These are phyloP conservation scores for Seira musarum DNA, from an alignment of 2,888 invertebrate species.

Conservation along the genomic window DNA sequence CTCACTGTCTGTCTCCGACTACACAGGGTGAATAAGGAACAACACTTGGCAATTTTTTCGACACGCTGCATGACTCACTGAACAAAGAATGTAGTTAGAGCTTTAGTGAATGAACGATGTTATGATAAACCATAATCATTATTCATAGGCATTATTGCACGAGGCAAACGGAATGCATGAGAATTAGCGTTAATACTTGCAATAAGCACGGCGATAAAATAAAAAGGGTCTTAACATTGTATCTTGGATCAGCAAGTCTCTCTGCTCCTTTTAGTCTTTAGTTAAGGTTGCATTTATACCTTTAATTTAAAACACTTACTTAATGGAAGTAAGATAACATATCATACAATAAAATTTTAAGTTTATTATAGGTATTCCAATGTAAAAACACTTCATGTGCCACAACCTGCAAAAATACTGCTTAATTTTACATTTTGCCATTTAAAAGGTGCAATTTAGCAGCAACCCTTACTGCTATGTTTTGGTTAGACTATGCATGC, in stretches of 20 bases:
- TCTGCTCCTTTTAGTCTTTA: neutral
- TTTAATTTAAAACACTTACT: neutral
- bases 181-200: neutral
- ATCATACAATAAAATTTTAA: too few species aligned
- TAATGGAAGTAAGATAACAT: neutral
- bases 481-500: too few species aligned
- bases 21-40: conserved; percentile 31
- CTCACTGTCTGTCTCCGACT: too few species aligned
- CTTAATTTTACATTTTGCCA: too few species aligned
- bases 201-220: neutral
- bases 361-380: too few species aligned
- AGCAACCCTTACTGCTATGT: too few species aligned
- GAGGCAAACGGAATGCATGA: neutral
- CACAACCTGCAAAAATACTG: too few species aligned
- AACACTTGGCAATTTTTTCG: conserved; percentile 37
- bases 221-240: conserved; percentile 21
- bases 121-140: neutral
- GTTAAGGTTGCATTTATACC: neutral
- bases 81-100: neutral
- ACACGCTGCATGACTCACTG: conserved; percentile 24
- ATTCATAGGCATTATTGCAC: neutral
- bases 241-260: conserved; percentile 17
- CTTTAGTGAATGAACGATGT: neutral
- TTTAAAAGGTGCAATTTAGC: too few species aligned
- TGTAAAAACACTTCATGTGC: too few species aligned